phyloP scores from a whole-genome alignment of 2,113 vertebrate species.

The Pteruthius melanotis region DNA sequence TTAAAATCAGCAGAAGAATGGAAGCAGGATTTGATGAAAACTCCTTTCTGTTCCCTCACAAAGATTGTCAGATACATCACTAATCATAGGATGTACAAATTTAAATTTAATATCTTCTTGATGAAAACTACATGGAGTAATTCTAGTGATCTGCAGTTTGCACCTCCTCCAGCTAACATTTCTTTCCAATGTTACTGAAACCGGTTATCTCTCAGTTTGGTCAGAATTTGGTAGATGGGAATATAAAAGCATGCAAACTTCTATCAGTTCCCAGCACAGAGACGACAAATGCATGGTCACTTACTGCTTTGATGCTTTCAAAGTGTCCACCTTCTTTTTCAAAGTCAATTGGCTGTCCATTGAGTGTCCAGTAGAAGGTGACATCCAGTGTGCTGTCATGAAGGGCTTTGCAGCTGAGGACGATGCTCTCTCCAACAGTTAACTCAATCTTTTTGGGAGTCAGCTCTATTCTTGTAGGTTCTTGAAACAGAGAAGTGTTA shows the following conservation, averaged over 20 bases:
- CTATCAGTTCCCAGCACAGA: not conserved
- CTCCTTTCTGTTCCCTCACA: not conserved
- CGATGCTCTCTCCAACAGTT: conserved; percentile 93
- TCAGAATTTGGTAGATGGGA: not conserved
- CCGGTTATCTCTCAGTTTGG: not conserved
- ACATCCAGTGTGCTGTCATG: conserved; percentile 89
- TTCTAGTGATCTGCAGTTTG: not conserved
- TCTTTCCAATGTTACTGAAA: not conserved
- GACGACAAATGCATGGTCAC: conserved; percentile 46
- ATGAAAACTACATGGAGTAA: not conserved
- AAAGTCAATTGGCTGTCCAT: conserved; percentile 86
- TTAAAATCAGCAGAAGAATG: not conserved
- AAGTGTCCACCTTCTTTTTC: conserved; percentile 91
- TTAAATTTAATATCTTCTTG: not conserved
- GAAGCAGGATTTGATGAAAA: not conserved
- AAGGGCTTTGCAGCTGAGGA: conserved; percentile 90
- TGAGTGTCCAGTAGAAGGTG: conserved; percentile 88
- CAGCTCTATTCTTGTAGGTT: conserved; percentile 91
- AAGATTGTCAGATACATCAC: not conserved
- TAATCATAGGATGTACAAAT: not conserved
- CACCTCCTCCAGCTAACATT: not conserved
- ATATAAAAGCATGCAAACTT: not conserved
- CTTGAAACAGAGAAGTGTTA: conserved; percentile 72
- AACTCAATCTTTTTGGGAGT: conserved; percentile 87
- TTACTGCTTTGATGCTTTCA: conserved; percentile 95